Base-by-base conservation (phyloP, 1,140 invertebrate species). In the Zaprionus kolodkinae region DNA sequence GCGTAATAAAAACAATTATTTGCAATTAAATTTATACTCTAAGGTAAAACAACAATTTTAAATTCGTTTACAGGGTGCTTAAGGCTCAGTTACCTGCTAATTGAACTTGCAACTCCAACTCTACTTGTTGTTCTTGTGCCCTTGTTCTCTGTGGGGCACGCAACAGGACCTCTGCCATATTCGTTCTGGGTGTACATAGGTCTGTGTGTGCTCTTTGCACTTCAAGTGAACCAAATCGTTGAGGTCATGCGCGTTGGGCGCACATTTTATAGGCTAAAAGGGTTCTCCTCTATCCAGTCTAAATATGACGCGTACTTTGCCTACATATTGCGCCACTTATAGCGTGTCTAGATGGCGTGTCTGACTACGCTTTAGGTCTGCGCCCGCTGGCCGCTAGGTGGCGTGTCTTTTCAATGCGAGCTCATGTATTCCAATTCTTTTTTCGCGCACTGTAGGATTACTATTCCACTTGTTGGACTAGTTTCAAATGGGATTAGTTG, bases 191-290 rank as follows among this genome's bases (percentile, higher is more conserved):
- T 56, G 36, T 60, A 21, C 21, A 21, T 21, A 17, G 63, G 21
- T 48, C 61, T 43, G 71, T 85, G 71, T 85, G 85, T 85, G 85
- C 86, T 21, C 80, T 86, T 79, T 79, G 82, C 84, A 81, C 85
- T 85, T 81, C 69, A 88, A 89, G 65, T 85, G 67, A 78, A 78
- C 79, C 81, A 89, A 89, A 89, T 85, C 85, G 85, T 69, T 89
- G 78, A 89, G 86, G 85, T 89, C 85, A 89, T 89, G 85, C 85
- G 81, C 85, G 85, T 88, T 88, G 86, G 40, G 85, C 74, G 81
- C 81, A 89, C 78, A 81, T 81, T 83, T 87, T 74, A 71, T 72
- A 78, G 80, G 75, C 73, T 61, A 84, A 87, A 84, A 78, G 78
- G 85, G 77, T 83, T 87, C 66, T 43, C 72, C 66, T 43, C 72